Base-by-base conservation (phyloP, 2,113 vertebrate species). In the Cariama cristata region DNA sequence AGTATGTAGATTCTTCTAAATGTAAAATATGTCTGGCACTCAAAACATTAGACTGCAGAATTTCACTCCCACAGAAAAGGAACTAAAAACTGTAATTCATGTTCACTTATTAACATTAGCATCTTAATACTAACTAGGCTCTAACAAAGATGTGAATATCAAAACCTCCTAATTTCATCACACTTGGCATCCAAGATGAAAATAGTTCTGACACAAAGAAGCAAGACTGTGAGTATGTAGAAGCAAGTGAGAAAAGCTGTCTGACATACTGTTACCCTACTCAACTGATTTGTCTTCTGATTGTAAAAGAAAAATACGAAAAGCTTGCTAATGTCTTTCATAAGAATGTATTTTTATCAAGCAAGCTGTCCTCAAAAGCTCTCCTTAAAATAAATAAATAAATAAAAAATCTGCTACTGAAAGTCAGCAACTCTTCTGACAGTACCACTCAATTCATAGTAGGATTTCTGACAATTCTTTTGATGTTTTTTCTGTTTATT, bases 191-290 rank as follows among this genome's bases (percentile, higher is more conserved):
- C 21, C 49, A 56, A 72, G 86, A 94, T 8, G 23, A 95, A 95
- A 94, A 85, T 16, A 96, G 66, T 62, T 72, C 74, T 76, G 53
- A 90, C 81, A 88, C 47, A 84, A 84, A 81, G 63, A 83, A 83
- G 47, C 14, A 66, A 35, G 59, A 66, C 35, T 53, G 63, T 38
- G 44, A 72, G 71, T 92, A 80, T 13, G 15, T 7, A 75, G 35
- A 84, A 85, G 27, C 3, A 3, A 76, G 58, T 42, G 66, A 87
- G 73, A 94, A 93, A 68, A 89, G 28, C 30, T 63, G 91, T 77
- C 82, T 95, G 79, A 93, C 63, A 64, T 28, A 52, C 38, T 93
- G 73, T 82, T 83, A 81, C 69, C 63, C 90, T 74, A 72, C 55
- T 93, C 40, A 92, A 84, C 42, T 3, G 5, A 79, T 75, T 79